phyloP scores from a whole-genome alignment of 1,140 invertebrate genomes.

The Aricia agestis region DNA sequence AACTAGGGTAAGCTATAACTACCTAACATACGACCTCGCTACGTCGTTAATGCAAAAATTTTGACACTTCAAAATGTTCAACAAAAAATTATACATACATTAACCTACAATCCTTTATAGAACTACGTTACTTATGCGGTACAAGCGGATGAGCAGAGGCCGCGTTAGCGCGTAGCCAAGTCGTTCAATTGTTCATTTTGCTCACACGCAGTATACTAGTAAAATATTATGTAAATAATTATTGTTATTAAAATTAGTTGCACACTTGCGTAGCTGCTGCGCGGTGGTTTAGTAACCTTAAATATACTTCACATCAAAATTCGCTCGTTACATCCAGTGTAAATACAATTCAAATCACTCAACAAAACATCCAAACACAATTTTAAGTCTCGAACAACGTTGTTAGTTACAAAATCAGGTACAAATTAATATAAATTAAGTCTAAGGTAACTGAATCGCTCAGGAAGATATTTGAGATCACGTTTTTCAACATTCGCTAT shows the following conservation, averaged over 20 bases:
- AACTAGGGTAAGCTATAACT: slow-evolving; percentile 73
- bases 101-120: slow-evolving; percentile 61
- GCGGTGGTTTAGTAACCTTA: slow-evolving; percentile 58
- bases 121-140: slow-evolving; percentile 52
- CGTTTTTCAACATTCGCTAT: slow-evolving; percentile 35
- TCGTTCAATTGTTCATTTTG: slow-evolving; percentile 20
- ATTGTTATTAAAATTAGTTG: slow-evolving; percentile 57
- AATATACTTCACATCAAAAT: slow-evolving; percentile 55
- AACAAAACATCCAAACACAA: slow-evolving; percentile 68
- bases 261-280: slow-evolving; percentile 59
- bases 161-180: not conserved
- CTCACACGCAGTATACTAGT: slow-evolving; percentile 37
- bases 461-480: slow-evolving; percentile 68
- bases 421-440: slow-evolving; percentile 71
- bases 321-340: slow-evolving; percentile 57
- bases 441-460: slow-evolving; percentile 70
- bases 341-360: slow-evolving; percentile 45
- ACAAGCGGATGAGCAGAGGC: slow-evolving; percentile 11
- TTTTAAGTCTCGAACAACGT: slow-evolving; percentile 66
- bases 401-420: slow-evolving; percentile 68
- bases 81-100: slow-evolving; percentile 47
- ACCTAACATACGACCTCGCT: slow-evolving; percentile 59
- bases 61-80: slow-evolving; percentile 67
- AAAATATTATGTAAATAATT: slow-evolving; percentile 40
- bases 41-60: slow-evolving; percentile 58